Evolutionary conservation across 1,140 invertebrate species (phyloP).

Genomic region (Lucilia sericata): DNA sequence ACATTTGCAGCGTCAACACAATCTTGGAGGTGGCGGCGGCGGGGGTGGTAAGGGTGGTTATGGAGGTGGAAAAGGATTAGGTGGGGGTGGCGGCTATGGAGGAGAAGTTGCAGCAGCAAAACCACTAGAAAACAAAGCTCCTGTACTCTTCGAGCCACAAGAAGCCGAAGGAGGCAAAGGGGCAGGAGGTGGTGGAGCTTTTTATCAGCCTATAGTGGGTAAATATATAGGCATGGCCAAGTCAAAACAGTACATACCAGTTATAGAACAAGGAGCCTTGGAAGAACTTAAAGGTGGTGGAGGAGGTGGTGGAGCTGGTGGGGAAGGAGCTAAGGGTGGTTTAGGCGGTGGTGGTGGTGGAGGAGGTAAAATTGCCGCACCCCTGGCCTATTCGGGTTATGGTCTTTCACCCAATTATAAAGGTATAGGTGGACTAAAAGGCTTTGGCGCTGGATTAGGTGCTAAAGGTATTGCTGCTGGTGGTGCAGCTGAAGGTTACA

Average conservation of each 20-base stretch:
- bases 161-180: neutral
- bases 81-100: neutral
- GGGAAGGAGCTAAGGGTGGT: slow-evolving; percentile 35
- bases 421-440: slow-evolving; percentile 48
- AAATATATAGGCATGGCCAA: slow-evolving; percentile 52
- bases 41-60: neutral
- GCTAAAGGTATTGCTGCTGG: neutral
- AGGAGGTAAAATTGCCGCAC: slow-evolving; percentile 47
- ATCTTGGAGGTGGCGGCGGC: slow-evolving; percentile 8
- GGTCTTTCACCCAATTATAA: slow-evolving; percentile 62
- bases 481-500: neutral
- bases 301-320: slow-evolving; percentile 16
- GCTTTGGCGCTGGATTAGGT: neutral
- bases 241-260: slow-evolving; percentile 63
- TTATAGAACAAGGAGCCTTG: slow-evolving; percentile 59
- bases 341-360: slow-evolving; percentile 13
- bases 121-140: slow-evolving; percentile 61
- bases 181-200: neutral
- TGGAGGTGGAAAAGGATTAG: neutral
- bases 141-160: slow-evolving; percentile 58
- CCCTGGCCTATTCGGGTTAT: slow-evolving; percentile 58
- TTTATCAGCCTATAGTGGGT: neutral
- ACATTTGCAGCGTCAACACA: slow-evolving; percentile 58
- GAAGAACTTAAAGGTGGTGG: slow-evolving; percentile 47
- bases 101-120: slow-evolving; percentile 34